Evolutionary conservation across 2,113 vertebrate species (phyloP).

Genomic region (Heterocephalus glaber): DNA sequence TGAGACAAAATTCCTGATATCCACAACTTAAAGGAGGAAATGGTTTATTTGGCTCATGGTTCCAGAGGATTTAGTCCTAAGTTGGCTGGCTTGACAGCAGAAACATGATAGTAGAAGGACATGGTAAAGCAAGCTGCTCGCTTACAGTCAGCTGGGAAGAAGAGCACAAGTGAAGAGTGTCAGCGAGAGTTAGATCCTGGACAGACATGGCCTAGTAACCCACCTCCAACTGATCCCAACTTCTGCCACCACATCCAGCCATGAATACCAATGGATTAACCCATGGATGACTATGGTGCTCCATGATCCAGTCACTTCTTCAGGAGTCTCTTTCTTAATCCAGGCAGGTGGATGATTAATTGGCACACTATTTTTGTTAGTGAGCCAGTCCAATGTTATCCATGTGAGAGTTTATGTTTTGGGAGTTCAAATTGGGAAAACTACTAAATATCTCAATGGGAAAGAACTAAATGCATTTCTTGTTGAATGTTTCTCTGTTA

Average conservation of each 20-base stretch:
- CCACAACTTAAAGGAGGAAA: background rate
- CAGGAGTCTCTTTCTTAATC: background rate
- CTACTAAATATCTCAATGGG: background rate
- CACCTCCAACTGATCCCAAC: background rate
- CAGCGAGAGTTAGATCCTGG: background rate
- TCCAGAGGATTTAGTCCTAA: background rate
- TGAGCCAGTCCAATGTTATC: background rate
- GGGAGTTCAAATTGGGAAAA: background rate
- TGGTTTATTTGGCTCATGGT: background rate
- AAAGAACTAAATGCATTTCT: constrained; percentile 18
- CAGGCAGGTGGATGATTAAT: background rate
- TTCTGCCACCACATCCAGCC: background rate
- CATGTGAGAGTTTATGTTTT: background rate
- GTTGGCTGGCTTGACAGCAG: background rate
- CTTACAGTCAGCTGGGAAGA: background rate
- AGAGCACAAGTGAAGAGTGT: background rate
- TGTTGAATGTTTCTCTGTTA: background rate
- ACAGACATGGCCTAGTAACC: background rate
- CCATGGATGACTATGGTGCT: background rate
- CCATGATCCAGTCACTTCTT: background rate
- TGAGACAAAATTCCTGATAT: background rate
- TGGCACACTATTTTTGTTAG: background rate
- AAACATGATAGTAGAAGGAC: background rate
- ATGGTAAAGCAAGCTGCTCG: background rate
- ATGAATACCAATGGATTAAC: background rate